These are phyloP conservation scores for Apis dorsata DNA, from an alignment of 1,140 invertebrate genomes.

Conservation along the genomic window DNA sequence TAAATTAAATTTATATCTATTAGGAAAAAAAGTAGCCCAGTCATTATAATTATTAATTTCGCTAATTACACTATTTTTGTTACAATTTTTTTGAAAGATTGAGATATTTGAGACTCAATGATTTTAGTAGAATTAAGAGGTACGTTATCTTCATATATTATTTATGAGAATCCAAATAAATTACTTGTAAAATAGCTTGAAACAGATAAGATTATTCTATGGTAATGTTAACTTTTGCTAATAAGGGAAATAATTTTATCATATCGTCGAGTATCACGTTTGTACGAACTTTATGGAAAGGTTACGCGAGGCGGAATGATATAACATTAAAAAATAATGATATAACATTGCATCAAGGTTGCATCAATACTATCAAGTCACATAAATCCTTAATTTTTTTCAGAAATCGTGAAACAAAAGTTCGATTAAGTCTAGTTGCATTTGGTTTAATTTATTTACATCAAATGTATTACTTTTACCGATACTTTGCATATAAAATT, in stretches of 20 bases:
- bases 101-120: neutral
- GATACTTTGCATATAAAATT: too few relatives aligned
- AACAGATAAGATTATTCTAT: conserved; percentile 2
- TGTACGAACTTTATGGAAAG: neutral
- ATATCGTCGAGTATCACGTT: neutral
- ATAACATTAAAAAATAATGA: neutral
- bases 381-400: neutral
- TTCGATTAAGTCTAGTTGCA: neutral
- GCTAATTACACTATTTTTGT: neutral
- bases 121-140: neutral
- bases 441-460: neutral
- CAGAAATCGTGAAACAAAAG: neutral
- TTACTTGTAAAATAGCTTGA: neutral
- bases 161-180: neutral
- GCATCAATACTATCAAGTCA: neutral
- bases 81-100: neutral
- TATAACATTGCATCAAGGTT: neutral
- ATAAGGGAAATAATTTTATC: conserved; percentile 11
- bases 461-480: neutral
- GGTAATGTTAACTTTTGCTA: neutral
- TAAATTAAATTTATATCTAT: neutral
- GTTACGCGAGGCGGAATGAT: neutral
- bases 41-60: neutral
- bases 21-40: neutral
- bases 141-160: neutral